Percentiles rank a stretch among this genome's conserved stretches.
These are phyloP conservation scores for Cetonia aurata DNA, from an alignment of 2,888 invertebrate genomes.

Conservation along the genomic window DNA sequence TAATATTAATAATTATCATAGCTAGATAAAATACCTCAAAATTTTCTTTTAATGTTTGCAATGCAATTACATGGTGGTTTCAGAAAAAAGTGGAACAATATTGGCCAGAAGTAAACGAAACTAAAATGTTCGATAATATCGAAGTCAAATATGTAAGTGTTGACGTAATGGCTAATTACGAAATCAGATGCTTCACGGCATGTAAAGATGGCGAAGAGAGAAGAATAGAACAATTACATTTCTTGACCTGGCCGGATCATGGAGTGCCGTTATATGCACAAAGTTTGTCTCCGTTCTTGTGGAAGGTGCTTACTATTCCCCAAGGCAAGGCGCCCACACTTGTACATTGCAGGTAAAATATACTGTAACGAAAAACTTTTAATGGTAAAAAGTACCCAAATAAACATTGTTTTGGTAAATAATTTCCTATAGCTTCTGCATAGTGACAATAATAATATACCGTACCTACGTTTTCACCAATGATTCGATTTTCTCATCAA, in stretches of 20 bases:
- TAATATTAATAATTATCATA: too few relatives aligned
- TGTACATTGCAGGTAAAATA: slow-evolving; percentile 69
- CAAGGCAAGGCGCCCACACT: slow-evolving; percentile 61
- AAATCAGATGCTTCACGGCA: slow-evolving; percentile 60
- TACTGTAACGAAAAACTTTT: too few relatives aligned
- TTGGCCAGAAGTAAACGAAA: slow-evolving; percentile 67
- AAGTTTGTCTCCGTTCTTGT: slow-evolving; percentile 49
- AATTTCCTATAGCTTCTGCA: too few relatives aligned
- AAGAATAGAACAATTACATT: slow-evolving; percentile 65
- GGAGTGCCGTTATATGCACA: slow-evolving; percentile 64
- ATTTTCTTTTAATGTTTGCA: too few relatives aligned
- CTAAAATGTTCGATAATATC: slow-evolving; percentile 61
- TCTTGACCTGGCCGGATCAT: slow-evolving; percentile 70
- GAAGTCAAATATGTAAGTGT: slow-evolving; percentile 59
- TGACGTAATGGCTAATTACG: slow-evolving; percentile 63
- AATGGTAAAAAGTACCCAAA: too few relatives aligned
- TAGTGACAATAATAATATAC: too few relatives aligned
- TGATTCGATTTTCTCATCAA: too few relatives aligned
- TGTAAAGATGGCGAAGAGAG: slow-evolving; percentile 56
- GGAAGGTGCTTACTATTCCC: slow-evolving; percentile 61
- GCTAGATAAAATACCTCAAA: too few relatives aligned
- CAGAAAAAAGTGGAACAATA: slow-evolving; percentile 69
- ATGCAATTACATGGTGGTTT: not conserved
- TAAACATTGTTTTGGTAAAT: too few relatives aligned
- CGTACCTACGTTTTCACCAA: too few relatives aligned